phyloP scores from a whole-genome alignment of 2,113 vertebrate genomes.

The Gymnogyps californianus region DNA sequence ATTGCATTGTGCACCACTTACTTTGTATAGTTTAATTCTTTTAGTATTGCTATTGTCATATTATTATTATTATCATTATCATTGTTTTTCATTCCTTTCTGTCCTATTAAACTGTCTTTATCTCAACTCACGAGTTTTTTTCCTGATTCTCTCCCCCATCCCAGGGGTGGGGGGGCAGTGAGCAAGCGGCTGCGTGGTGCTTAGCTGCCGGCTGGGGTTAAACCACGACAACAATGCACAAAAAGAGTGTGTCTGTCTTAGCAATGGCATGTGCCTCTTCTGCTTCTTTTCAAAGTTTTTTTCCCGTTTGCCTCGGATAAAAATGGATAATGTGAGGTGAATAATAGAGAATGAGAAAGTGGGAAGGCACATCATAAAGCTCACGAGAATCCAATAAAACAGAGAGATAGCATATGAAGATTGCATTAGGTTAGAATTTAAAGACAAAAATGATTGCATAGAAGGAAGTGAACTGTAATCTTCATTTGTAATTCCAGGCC shows the following conservation, averaged over 20 bases:
- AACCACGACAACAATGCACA: too few relatives aligned
- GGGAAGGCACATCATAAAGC: not conserved
- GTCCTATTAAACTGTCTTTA: too few relatives aligned
- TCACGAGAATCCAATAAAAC: not conserved
- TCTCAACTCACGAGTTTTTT: too few relatives aligned
- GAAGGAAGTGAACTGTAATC: not conserved
- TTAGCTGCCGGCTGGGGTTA: too few relatives aligned
- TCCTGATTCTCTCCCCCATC: too few relatives aligned
- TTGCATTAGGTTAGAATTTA: not conserved
- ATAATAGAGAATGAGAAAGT: not conserved
- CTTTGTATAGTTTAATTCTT: too few relatives aligned
- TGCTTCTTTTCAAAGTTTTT: not conserved
- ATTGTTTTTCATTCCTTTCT: too few relatives aligned
- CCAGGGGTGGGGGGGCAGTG: too few relatives aligned
- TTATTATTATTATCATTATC: too few relatives aligned
- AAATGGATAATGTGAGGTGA: not conserved
- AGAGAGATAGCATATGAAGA: not conserved
- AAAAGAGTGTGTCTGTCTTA: not conserved
- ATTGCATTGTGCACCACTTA: too few relatives aligned
- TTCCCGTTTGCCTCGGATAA: not conserved
- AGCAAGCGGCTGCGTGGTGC: too few relatives aligned
- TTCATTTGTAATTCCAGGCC: not conserved
- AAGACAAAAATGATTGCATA: not conserved
- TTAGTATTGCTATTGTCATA: too few relatives aligned
- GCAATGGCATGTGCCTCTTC: not conserved